phyloP scores from a whole-genome alignment of 2,113 vertebrate genomes.

The Colinus virginianus region DNA sequence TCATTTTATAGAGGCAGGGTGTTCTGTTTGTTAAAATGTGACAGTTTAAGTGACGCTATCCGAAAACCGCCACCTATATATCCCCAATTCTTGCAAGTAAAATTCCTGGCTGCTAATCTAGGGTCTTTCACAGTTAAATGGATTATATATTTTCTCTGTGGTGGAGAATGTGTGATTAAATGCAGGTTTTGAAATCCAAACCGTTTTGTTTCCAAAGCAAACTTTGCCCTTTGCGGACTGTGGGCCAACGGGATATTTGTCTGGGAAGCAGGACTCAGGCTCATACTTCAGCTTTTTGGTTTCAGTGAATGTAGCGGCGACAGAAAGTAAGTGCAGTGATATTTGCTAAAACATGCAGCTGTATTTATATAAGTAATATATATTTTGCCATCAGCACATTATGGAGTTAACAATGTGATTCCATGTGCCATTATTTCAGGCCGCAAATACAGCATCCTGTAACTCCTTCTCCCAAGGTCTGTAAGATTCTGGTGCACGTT shows the following conservation, averaged over 20 bases:
- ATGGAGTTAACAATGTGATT: slow-evolving; percentile 31
- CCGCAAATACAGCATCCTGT: neutral
- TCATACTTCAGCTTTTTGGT: slow-evolving; percentile 34
- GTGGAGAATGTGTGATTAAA: slow-evolving; percentile 70
- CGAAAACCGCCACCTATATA: slow-evolving; percentile 73
- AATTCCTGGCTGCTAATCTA: slow-evolving; percentile 73
- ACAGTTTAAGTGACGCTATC: slow-evolving; percentile 72
- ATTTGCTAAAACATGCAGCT: slow-evolving; percentile 42
- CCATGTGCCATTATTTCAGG: neutral
- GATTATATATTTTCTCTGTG: slow-evolving; percentile 69
- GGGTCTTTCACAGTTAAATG: slow-evolving; percentile 74
- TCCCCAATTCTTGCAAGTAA: slow-evolving; percentile 71
- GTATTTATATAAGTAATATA: neutral
- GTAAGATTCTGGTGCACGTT: neutral
- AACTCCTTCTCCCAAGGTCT: neutral
- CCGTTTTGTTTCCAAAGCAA: slow-evolving; percentile 65
- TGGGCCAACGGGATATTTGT: slow-evolving; percentile 22
- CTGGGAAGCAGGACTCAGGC: slow-evolving; percentile 47
- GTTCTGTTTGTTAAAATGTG: slow-evolving; percentile 68
- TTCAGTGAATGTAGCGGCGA: slow-evolving; percentile 35
- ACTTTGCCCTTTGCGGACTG: slow-evolving; percentile 33
- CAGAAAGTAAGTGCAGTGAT: slow-evolving; percentile 32
- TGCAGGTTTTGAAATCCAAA: slow-evolving; percentile 52
- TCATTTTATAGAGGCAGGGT: slow-evolving; percentile 71
- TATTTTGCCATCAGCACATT: neutral